A percentile compares a stretch with the other conserved stretches of the same genome.
phyloP scores from a whole-genome alignment of 92 coral and sea anemone species.

The Porites cylindrica region DNA sequence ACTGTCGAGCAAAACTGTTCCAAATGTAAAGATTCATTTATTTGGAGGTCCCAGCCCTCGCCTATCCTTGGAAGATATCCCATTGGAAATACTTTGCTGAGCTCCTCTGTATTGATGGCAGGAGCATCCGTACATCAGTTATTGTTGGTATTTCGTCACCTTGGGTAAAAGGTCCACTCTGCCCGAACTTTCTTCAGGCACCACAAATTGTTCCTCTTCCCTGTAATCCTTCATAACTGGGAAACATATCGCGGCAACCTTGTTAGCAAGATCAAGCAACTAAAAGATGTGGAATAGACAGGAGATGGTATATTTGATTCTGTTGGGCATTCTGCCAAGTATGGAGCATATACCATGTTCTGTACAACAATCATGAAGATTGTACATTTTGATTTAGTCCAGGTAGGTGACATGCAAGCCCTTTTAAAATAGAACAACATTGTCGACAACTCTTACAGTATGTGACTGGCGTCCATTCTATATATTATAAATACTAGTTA shows the following conservation, averaged over 20 bases:
- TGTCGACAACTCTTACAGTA: no score
- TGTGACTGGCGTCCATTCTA: no score
- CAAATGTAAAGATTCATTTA: not conserved
- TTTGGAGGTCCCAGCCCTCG: conserved; percentile 21
- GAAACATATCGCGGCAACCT: conserved; percentile 33
- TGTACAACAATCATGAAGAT: conserved; percentile 41
- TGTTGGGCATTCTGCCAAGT: conserved; percentile 41
- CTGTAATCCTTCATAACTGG: conserved; percentile 37
- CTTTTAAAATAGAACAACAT: no score
- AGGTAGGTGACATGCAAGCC: conserved; percentile 1
- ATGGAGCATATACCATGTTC: conserved; percentile 42
- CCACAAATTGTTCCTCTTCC: conserved; percentile 1
- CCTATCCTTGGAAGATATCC: not conserved
- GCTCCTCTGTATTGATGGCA: conserved; percentile 10
- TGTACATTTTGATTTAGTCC: conserved; percentile 42
- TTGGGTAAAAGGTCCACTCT: not conserved
- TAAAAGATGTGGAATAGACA: conserved; percentile 41
- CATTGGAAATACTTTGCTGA: not conserved
- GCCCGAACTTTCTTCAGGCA: conserved; percentile 19
- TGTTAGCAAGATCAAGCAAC: conserved; percentile 19
- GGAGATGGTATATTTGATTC: conserved; percentile 57
- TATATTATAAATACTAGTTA: no score
- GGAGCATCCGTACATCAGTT: conserved; percentile 25
- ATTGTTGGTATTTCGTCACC: conserved; percentile 21
- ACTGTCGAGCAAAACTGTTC: conserved; percentile 19